These are phyloP conservation scores for Alloplasta piceator DNA, from an alignment of 2,888 invertebrate genomes.

Conservation along the genomic window DNA sequence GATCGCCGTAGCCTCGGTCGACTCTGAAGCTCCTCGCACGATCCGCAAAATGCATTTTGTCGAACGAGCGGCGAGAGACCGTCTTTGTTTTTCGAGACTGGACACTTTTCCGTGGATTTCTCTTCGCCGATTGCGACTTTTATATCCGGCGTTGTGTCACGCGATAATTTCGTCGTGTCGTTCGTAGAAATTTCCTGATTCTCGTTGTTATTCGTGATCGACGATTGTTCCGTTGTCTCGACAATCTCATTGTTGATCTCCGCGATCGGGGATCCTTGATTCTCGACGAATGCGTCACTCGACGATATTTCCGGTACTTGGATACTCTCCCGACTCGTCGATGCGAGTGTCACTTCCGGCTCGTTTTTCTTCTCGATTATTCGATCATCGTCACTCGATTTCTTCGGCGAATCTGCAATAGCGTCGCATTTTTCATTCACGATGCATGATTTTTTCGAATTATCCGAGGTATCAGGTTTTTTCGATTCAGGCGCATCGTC, in stretches of 20 bases:
- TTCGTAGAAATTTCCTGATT: background rate
- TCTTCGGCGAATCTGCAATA: constrained; percentile 68
- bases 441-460: constrained; percentile 19
- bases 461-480: constrained; percentile 50
- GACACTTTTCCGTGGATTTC: constrained; percentile 11
- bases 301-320: constrained; percentile 79
- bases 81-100: background rate
- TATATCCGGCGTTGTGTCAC: background rate
- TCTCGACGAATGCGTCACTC: constrained; percentile 71
- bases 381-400: background rate
- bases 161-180: background rate
- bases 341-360: background rate
- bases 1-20: constrained; percentile 49
- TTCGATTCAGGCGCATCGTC: constrained; percentile 34
- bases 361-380: background rate
- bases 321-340: constrained; percentile 69
- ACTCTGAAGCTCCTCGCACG: constrained; percentile 67
- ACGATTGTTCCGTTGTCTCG: background rate
- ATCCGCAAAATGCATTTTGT: constrained; percentile 68
- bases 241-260: constrained; percentile 36
- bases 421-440: constrained; percentile 12
- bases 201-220: background rate
- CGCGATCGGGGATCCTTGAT: constrained; percentile 39
- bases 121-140: background rate
- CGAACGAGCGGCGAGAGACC: constrained; percentile 51